Base-by-base conservation (phyloP, 2,113 vertebrate genomes). In the Phyllostomus discolor region DNA sequence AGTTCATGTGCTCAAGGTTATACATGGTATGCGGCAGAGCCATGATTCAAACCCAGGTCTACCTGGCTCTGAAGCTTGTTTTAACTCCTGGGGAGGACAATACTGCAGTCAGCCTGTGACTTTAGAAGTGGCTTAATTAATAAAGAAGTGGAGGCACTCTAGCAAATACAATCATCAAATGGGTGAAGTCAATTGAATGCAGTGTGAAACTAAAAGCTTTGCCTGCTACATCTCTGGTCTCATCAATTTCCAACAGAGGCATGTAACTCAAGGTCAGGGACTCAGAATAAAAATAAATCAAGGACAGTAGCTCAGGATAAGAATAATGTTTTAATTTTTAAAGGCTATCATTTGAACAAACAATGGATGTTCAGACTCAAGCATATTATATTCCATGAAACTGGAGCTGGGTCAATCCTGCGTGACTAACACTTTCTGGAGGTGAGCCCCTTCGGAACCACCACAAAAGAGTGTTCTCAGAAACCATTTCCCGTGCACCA, bases 91-190 rank as follows among this genome's bases (percentile, higher is more conserved):
- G 20, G 41, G 7, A 5, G 2, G 17, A 76, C 26, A 11, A 52
- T 70, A 50, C 24, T 19, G 7, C 20, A 90, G 35, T 75, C 62
- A 41, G 57, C 4, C 15, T n/a, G 38, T 59, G 80, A 83, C 90
- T 90, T 67, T 84, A 78, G 90, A 95, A 75, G 50, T 46, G 76
- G 46, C 33, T 46, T 67, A 76, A 72, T 94, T 82, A 95, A 69
- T 64, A 82, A 87, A 46, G 70, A 93, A 54, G 46, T 46, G 70
- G 41, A 78, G 33, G 33, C 57, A 33, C 26, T 76, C 52, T 57
- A 52, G 38, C 16, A 67, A 93, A 83, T 79, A 24, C 0, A 72
- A 31, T 79, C 54, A 94, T 84, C n/a, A 33, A 24, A 22, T 0
- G 8, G 35, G 11, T n/a, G 57, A 94, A 92, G 73, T 46, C 35